phyloP scores from a whole-genome alignment of 1,140 invertebrate genomes.

The Calephelis nemesis region DNA sequence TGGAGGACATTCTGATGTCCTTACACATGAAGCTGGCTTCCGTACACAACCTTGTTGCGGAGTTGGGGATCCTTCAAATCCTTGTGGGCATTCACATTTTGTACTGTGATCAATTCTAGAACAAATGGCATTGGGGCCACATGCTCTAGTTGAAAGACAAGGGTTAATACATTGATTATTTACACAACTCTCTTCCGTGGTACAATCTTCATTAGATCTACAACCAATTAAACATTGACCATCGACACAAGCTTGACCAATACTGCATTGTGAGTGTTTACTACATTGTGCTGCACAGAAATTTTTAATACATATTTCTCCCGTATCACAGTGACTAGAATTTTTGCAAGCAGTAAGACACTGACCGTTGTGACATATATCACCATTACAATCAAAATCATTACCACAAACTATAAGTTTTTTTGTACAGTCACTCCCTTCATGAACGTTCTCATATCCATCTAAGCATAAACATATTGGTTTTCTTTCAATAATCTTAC shows the following conservation, averaged over 20 bases:
- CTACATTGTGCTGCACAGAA: constrained; percentile 88
- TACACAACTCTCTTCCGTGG: constrained; percentile 86
- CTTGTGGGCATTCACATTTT: constrained; percentile 88
- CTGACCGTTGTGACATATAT: constrained; percentile 89
- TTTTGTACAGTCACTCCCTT: constrained; percentile 87
- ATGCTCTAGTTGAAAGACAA: constrained; percentile 86
- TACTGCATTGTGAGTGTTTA: constrained; percentile 88
- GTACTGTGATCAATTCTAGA: constrained; percentile 85
- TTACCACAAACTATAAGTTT: constrained; percentile 81
- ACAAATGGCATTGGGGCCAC: constrained; percentile 92
- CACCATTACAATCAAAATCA: constrained; percentile 88
- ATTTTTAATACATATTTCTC: constrained; percentile 89
- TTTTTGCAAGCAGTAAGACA: constrained; percentile 91
- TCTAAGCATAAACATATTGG: constrained; percentile 87
- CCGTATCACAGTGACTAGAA: constrained; percentile 87
- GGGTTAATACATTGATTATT: constrained; percentile 92
- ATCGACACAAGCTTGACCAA: constrained; percentile 88
- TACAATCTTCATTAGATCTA: constrained; percentile 89
- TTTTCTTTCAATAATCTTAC: constrained; percentile 86
- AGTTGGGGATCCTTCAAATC: constrained; percentile 93
- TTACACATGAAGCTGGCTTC: constrained; percentile 83
- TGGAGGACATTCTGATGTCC: constrained; percentile 84
- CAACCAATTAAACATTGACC: constrained; percentile 91
- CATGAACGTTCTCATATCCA: constrained; percentile 83
- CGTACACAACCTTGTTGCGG: constrained; percentile 92